Evolutionary conservation across 2,113 vertebrate species (phyloP), one percentile per base, ranked within the genome.

Genomic region (Albula goreensis): DNA sequence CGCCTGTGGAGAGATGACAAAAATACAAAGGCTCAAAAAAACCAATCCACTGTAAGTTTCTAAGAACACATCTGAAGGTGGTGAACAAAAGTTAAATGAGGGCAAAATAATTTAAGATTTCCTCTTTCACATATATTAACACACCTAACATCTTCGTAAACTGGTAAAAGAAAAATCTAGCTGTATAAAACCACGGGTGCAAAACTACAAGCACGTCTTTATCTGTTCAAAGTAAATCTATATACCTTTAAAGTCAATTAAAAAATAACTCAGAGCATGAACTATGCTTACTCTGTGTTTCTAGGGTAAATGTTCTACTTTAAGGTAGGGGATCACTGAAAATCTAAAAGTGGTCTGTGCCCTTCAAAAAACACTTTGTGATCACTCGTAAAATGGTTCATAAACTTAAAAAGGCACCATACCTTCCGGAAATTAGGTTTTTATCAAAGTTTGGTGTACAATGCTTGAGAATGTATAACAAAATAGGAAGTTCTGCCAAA

Each of bases 131-230:
- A 10, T 5, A 63, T 3, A 63, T 48, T 57, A 63, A 50, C 48
- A 83, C 25, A 49, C 19, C 17, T n/a, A 70, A 49, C 60, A 93
- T 95, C 96, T 96, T 96, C 96, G 97, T 96, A 97, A 96, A 97
- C 95, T 41, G 31, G 31, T 41, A 41, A 41, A 41, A 41, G 31
- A 41, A 41, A 41, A 41, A 1, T 41, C 31, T 41, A 41, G 31
- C 31, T 41, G 31, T 41, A 41, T 41, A 41, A 41, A 41, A 41
- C 31, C 31, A 41, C 31, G 31, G 31, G 31, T 41, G 31, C 31
- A 41, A 41, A 41, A 41, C 31, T 41, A 41, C 31, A 41, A 41
- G 31, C 31, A 41, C 31, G 31, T 0, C 31, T 41, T 41, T 41
- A 41, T 41, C 31, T 41, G 31, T 41, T 41, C 31, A 41, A 41